Conservation (phyloP, 2,888 invertebrate species). For the Gymnosoma rotundatum region DNA sequence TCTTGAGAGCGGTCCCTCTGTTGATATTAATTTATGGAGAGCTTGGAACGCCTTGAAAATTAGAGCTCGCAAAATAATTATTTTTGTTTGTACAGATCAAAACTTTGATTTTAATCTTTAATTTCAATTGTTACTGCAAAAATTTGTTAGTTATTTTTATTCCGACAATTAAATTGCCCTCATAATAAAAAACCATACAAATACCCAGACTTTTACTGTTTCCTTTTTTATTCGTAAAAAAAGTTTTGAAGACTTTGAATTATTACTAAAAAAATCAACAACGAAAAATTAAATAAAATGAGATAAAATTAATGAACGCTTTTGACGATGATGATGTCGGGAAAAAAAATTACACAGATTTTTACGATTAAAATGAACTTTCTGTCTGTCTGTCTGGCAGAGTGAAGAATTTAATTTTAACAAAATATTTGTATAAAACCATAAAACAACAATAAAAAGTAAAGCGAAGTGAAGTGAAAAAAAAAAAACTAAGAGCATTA, state of each 20-base stretch:
- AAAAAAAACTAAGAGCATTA: conserved; percentile 52
- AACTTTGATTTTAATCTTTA: no score
- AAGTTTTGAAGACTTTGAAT: conserved; percentile 39
- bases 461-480: conserved; percentile 22
- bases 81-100: no score
- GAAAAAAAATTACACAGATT: conserved; percentile 60
- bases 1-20: no score
- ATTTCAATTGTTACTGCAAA: no score
- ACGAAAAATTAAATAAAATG: conserved; percentile 19
- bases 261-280: conserved; percentile 17
- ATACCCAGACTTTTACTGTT: not conserved
- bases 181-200: not conserved
- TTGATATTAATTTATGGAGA: no score
- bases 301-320: conserved; percentile 48
- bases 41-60: no score
- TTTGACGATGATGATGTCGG: conserved; percentile 27
- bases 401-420: conserved; percentile 15
- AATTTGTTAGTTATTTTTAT: no score
- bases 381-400: conserved; percentile 9
- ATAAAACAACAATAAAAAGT: conserved; percentile 12
- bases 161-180: not conserved
- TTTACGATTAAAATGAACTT: conserved; percentile 48
- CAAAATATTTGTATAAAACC: conserved; percentile 11
- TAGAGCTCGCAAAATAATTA: no score
- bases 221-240: conserved; percentile 4